Conservation (phyloP, 1,140 invertebrate species). For the Steinernema feltiae region DNA sequence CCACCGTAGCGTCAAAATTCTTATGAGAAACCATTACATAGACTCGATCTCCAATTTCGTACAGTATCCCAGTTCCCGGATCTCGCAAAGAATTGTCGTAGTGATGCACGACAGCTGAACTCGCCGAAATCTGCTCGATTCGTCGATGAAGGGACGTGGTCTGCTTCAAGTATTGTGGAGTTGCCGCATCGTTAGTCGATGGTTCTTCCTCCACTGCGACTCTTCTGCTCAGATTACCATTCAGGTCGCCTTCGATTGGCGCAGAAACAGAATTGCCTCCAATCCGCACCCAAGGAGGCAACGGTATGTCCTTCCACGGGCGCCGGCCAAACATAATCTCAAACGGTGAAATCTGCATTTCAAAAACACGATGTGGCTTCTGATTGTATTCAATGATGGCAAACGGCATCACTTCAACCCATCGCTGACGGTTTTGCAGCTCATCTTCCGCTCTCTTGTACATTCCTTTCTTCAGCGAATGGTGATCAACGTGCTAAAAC, state of each 20-base stretch:
- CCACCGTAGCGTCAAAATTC: background rate
- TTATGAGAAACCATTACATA: background rate
- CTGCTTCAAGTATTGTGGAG: background rate
- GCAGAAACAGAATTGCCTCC: background rate
- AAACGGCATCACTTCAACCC: slow-evolving; percentile 17
- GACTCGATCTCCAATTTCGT: background rate
- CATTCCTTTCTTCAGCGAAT: slow-evolving; percentile 1
- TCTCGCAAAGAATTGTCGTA: background rate
- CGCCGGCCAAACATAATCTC: slow-evolving; percentile 13
- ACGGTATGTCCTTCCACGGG: slow-evolving; percentile 1
- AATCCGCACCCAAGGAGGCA: slow-evolving; percentile 15
- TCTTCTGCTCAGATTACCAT: background rate
- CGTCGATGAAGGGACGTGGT: background rate
- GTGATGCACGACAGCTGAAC: background rate
- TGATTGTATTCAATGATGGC: slow-evolving; percentile 16
- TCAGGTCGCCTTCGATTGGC: background rate
- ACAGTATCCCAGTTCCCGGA: slow-evolving; percentile 8
- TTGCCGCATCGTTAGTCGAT: background rate
- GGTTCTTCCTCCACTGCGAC: background rate
- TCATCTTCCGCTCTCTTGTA: background rate
- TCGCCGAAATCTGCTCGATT: background rate
- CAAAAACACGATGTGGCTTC: background rate
- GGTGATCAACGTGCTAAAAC: slow-evolving; percentile 7
- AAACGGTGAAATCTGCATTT: slow-evolving; percentile 1
- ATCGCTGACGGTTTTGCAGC: background rate